Conservation (phyloP, 2,113 vertebrate genomes). For the Ovibos moschatus region DNA sequence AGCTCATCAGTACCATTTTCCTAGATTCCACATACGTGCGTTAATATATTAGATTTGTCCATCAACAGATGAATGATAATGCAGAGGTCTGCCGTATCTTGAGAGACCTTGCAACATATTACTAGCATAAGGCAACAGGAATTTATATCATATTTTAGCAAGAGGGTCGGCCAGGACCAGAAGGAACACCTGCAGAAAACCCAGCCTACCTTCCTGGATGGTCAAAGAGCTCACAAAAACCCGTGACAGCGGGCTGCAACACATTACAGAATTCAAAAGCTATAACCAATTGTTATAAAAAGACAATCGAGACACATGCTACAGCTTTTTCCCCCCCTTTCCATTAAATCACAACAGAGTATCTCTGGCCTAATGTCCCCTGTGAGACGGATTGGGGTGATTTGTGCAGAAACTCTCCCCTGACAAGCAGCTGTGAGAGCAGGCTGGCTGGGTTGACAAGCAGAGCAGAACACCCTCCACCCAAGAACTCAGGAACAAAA, state of each 20-base stretch:
- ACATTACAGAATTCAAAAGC: conserved; percentile 31
- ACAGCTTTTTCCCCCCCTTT: not conserved
- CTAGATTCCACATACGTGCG: not conserved
- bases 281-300: conserved; percentile 59
- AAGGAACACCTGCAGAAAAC: not conserved
- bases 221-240: not conserved
- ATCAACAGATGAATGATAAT: not conserved
- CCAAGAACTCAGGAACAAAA: conserved; percentile 69
- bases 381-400: conserved; percentile 69
- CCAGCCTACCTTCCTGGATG: conserved; percentile 22
- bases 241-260: not conserved
- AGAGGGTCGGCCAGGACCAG: not conserved
- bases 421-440: conserved; percentile 79
- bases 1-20: not conserved
- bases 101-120: not conserved
- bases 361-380: conserved; percentile 75
- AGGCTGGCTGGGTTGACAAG: conserved; percentile 61
- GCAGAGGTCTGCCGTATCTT: not conserved
- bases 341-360: conserved; percentile 76
- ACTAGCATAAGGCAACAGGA: not conserved
- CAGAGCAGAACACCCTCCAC: conserved; percentile 31
- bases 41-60: not conserved
- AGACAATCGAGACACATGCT: conserved; percentile 64
- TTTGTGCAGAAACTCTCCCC: conserved; percentile 73
- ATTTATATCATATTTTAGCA: not conserved